Base-by-base conservation (phyloP, 2,888 invertebrate genomes). In the Sialis fuliginosa region DNA sequence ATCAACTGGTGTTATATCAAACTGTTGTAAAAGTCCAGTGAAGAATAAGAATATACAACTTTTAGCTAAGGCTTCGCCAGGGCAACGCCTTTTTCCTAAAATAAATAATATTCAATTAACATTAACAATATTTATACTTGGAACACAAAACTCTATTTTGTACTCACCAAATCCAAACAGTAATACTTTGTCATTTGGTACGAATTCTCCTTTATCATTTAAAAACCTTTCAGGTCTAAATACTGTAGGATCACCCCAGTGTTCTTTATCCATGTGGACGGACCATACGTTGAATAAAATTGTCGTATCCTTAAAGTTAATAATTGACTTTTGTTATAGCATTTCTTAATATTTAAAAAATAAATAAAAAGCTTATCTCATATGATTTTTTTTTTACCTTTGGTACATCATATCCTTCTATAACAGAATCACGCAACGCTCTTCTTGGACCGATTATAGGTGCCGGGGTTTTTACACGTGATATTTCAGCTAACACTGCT, bases 201-300 rank as follows among this genome's bases (percentile, higher is more conserved):
- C 47, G 10, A 65, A 48, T 45, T 58, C 57, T 39, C 64, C 64
- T 32, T 61, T 50, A 0, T 56, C 51, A 52, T 67, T 60, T 6
- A 81, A 56, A 56, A 79, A 80, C 51, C 81, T 65, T 56, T 79
- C 77, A 0, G 81, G 81, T 4, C 71, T 64, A 56, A 81, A 81
- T 2, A 55, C 60, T 31, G 74, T 62, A 0, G 81, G 80, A 53
- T 81, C 74, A 0, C 64, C 63, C 74, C 77, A 81, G 48, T 72
- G 64, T 1, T 65, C 55, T 31, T 67, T 60, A 55, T 79, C 74
- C 59, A 71, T 68, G 53, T 75, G 69, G 5, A 78, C 67, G 2
- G 74, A 70, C 53, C 71, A 54, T 42, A 56, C 42, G 52, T 57
- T 60, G 6, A 63, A 54, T 48, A 64, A 53, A 44, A 64, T 54